Evolutionary conservation across 2,888 invertebrate genomes (phyloP).

Genomic region (Sycophila texana): DNA sequence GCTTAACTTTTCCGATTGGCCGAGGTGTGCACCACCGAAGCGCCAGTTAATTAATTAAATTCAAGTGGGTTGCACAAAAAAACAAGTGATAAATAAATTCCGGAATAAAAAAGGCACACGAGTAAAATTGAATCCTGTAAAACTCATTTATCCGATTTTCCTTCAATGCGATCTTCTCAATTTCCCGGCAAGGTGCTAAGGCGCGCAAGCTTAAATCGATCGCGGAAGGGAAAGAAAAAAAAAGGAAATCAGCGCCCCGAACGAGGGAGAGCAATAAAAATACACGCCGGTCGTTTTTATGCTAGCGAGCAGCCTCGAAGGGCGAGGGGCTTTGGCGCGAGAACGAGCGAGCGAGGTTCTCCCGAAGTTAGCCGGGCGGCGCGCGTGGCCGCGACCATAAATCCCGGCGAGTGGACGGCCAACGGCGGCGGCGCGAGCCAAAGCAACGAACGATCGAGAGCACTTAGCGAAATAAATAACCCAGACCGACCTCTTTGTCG

Average conservation of each 20-base stretch:
- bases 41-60: too few species aligned
- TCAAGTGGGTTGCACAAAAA: too few species aligned
- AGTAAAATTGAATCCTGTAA: too few species aligned
- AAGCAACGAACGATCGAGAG: conserved; percentile 68
- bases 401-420: conserved; percentile 58
- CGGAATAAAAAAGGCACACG: too few species aligned
- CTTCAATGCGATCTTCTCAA: too few species aligned
- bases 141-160: too few species aligned
- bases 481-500: conserved; percentile 70
- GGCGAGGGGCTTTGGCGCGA: neutral
- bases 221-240: neutral
- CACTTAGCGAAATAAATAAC: conserved; percentile 74
- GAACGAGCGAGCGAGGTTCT: conserved; percentile 1
- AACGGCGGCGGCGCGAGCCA: conserved; percentile 58
- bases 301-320: conserved; percentile 1
- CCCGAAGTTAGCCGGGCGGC: conserved; percentile 16
- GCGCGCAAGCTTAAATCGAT: too few species aligned
- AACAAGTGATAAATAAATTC: too few species aligned
- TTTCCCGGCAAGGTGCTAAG: too few species aligned
- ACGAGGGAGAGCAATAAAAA: conserved; percentile 25
- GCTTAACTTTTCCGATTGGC: too few species aligned
- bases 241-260: neutral
- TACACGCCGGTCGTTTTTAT: conserved; percentile 31
- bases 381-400: neutral
- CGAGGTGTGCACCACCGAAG: too few species aligned